These are phyloP conservation scores for Pristis pectinata DNA, from an alignment of 2,797 vertebrate species.

Conservation along the genomic window DNA sequence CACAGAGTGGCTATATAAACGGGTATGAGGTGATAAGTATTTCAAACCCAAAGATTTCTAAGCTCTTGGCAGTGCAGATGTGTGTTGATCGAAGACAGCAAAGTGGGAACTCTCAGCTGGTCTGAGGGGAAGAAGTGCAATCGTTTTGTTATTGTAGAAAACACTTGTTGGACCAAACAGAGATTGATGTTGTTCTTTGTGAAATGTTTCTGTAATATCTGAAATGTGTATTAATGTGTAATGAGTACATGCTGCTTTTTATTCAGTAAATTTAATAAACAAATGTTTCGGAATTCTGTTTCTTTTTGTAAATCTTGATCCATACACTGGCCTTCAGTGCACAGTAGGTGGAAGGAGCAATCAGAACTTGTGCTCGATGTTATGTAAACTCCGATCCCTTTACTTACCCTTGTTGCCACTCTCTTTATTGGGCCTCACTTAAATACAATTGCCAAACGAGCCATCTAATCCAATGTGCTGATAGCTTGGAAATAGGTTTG, in stretches of 20 bases:
- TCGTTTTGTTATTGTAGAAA: conserved; percentile 19
- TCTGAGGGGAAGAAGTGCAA: conserved; percentile 33
- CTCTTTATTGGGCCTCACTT: not conserved
- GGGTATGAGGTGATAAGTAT: conserved; percentile 19
- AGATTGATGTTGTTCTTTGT: not conserved
- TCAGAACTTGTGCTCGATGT: not conserved
- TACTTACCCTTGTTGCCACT: no score
- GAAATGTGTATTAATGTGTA: conserved; percentile 32
- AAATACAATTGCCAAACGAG: not conserved
- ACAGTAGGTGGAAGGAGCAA: not conserved
- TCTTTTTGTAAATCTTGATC: not conserved
- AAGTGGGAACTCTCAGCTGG: conserved; percentile 30
- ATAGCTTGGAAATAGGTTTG: not conserved
- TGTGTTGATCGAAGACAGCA: conserved; percentile 5
- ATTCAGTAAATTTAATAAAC: conserved; percentile 25
- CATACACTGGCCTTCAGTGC: no score
- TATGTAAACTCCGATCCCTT: not conserved
- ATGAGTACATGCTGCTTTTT: conserved; percentile 28
- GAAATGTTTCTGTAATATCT: conserved; percentile 28
- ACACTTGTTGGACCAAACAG: conserved; percentile 20
- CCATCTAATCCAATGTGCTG: not conserved
- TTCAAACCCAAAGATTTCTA: conserved; percentile 14
- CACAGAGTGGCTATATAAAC: conserved; percentile 10
- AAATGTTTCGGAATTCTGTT: conserved; percentile 1
- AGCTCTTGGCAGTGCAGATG: not conserved